These are phyloP conservation scores for Bacillus rossius DNA, from an alignment of 1,140 invertebrate genomes.

Conservation along the genomic window DNA sequence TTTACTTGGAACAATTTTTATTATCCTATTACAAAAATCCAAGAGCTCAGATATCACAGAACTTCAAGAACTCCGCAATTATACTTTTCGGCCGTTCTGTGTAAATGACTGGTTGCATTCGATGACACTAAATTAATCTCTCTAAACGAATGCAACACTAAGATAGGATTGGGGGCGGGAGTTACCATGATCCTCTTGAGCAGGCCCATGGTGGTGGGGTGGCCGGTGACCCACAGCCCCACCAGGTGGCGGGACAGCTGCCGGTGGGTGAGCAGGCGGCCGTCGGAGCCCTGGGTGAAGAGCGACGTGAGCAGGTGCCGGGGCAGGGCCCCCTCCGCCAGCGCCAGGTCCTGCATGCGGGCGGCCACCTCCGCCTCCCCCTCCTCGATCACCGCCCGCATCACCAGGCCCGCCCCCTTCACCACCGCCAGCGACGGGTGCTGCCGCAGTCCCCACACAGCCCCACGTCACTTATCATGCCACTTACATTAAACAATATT, in stretches of 20 bases:
- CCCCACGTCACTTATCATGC: neutral
- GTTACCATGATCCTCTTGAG: constrained; percentile 72
- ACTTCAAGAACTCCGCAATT: too few species aligned
- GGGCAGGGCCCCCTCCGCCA: constrained; percentile 95
- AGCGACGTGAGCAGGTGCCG: constrained; percentile 89
- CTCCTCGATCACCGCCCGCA: constrained; percentile 97
- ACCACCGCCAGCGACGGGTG: constrained; percentile 97
- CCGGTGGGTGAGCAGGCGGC: constrained; percentile 72
- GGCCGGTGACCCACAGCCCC: constrained; percentile 94
- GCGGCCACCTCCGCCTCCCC: constrained; percentile 84
- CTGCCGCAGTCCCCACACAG: constrained; percentile 43
- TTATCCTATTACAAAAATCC: too few species aligned
- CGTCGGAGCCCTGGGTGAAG: constrained; percentile 74
- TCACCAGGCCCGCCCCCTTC: constrained; percentile 94
- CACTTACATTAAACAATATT: neutral
- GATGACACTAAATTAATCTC: too few species aligned
- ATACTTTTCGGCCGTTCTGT: too few species aligned
- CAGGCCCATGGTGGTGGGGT: constrained; percentile 85
- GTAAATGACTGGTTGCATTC: too few species aligned
- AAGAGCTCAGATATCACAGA: too few species aligned
- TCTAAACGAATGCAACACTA: too few species aligned
- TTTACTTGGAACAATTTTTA: too few species aligned
- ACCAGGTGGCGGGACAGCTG: constrained; percentile 96
- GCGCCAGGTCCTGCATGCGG: constrained; percentile 92
- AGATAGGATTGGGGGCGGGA: too few species aligned